Base-by-base conservation (phyloP, 2,888 invertebrate species). In the Helobdella robusta region DNA sequence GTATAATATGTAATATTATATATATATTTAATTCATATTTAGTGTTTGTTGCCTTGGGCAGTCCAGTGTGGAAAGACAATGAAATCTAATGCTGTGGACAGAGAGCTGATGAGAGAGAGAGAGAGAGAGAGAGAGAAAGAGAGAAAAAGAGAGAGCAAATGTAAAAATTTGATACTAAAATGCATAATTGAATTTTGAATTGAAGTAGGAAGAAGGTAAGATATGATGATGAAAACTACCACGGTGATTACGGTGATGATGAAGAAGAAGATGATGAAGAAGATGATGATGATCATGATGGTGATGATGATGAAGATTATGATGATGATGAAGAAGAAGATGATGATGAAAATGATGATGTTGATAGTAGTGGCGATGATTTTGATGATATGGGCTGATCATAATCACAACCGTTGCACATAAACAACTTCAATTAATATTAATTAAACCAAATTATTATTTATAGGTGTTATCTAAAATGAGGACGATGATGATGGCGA, bases 281-380 rank as follows among this genome's bases (percentile, higher is more conserved):
- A 8, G 56, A 30, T 56, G 2, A 56, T 30, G 56, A 56, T 56
- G 56, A 59, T 4, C 32, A 59, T 23, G 59, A 32, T 28, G 59
- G 34, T 6, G 36, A 20, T 1, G 44, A 61, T 61, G 44, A 44
- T 46, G 2, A 61, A 8, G 1, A 44, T 48, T 6, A 2, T 30
- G 28, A 61, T 8, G 48, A 3, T 23, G 46, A 61, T 23, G 48
- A 61, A 46, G 48, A 61, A 18, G 11, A 46, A 25, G 25, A 25
- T 61, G 48, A 46, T 48, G 48, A 64, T 54, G 34, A 54, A n/a
- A 18, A 64, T 25, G 32, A 64, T 58, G 36, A 64, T 59, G 40
- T 36, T 65, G 59, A 65, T 65, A 6, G 28, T 40, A 46, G 59
- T 59, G 46, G 59, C 28, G 46, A 65, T 59, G 59, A 65, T 44